A percentile compares a stretch with the other conserved stretches of the same genome.
These are phyloP conservation scores for Drosophila subquinaria DNA, from an alignment of 2,888 invertebrate genomes.

Conservation along the genomic window DNA sequence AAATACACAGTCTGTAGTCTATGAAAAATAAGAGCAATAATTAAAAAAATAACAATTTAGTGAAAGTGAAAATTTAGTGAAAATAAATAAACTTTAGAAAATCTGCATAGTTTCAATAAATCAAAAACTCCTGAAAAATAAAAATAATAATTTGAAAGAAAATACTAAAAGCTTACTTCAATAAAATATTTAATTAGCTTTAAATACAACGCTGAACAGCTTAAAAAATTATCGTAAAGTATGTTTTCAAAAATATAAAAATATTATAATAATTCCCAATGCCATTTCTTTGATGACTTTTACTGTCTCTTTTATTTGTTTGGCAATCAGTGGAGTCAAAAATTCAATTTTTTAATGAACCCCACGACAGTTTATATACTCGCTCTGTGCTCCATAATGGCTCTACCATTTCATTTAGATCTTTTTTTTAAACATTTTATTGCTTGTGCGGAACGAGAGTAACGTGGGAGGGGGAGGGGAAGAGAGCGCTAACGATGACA, in stretches of 20 bases:
- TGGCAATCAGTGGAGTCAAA: slow-evolving; percentile 1
- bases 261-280: neutral
- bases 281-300: neutral
- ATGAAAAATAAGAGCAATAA: too few species aligned
- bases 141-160: neutral
- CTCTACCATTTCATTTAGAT: slow-evolving; percentile 45
- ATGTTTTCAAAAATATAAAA: neutral
- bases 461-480: neutral
- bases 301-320: neutral
- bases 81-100: neutral
- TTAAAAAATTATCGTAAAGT: neutral
- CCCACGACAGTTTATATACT: slow-evolving; percentile 13
- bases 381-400: slow-evolving; percentile 27
- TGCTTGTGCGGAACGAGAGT: slow-evolving; percentile 12
- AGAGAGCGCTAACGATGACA: slow-evolving; percentile 51
- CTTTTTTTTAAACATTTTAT: slow-evolving; percentile 38
- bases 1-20: too few species aligned
- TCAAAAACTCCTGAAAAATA: neutral
- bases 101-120: too few species aligned
- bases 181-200: neutral
- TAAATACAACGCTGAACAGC: neutral
- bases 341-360: slow-evolving; percentile 16
- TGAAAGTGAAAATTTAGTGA: too few species aligned
- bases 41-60: neutral
- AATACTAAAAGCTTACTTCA: neutral